Evolutionary conservation across 2,113 vertebrate species (phyloP).

Genomic region (Ceyx margarethae): DNA sequence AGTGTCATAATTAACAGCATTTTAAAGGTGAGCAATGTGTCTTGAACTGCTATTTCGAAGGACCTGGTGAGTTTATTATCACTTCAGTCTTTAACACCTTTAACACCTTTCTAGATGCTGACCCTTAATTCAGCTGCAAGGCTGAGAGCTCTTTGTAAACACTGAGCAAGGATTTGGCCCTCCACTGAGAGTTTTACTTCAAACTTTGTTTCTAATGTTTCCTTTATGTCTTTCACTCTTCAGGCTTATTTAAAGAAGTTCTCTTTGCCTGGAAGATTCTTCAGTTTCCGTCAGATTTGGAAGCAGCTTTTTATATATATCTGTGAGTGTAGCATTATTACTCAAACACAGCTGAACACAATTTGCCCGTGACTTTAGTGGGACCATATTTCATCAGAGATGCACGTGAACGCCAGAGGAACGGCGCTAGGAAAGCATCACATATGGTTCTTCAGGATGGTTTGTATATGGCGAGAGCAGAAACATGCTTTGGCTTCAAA

Average conservation of each 20-base stretch:
- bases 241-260: background rate
- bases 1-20: background rate
- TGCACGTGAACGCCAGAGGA: background rate
- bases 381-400: background rate
- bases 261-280: background rate
- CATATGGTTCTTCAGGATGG: background rate
- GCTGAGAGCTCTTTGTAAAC: background rate
- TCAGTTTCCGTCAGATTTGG: background rate
- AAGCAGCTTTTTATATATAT: background rate
- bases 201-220: background rate
- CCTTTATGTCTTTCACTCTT: background rate
- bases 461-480: background rate
- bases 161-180: background rate
- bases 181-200: background rate
- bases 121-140: background rate
- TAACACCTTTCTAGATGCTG: background rate
- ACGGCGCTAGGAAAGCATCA: background rate
- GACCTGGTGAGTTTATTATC: background rate
- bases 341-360: background rate
- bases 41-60: background rate
- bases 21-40: background rate
- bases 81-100: background rate
- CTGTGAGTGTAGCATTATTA: accelerated
- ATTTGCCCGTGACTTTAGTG: background rate
- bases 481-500: background rate